Percentiles rank a stretch among this genome's conserved stretches.
Evolutionary conservation across 1,140 invertebrate species (phyloP).

Genomic region (Temnothorax nylanderi): DNA sequence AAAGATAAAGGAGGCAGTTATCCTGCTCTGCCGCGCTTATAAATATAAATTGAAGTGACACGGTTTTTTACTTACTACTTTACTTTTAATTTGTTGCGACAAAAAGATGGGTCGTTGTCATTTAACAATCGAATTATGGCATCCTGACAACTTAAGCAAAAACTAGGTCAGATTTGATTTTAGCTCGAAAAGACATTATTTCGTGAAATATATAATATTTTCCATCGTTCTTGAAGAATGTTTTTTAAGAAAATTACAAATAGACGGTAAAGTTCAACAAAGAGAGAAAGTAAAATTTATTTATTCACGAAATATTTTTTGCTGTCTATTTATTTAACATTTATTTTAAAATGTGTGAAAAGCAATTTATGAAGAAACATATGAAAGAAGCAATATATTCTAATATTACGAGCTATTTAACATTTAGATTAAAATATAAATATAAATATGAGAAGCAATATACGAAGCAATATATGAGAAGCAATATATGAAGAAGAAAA

Average conservation of each 20-base stretch:
- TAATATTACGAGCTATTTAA: neutral
- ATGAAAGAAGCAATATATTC: neutral
- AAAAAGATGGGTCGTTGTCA: neutral
- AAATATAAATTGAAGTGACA: neutral
- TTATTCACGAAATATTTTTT: neutral
- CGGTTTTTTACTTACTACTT: neutral
- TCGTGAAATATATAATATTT: neutral
- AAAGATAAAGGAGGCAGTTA: neutral
- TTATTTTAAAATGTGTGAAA: neutral
- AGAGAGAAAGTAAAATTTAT: neutral
- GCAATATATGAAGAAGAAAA: neutral
- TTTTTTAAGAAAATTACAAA: neutral
- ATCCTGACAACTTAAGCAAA: neutral
- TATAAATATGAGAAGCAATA: neutral
- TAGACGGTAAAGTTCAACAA: neutral
- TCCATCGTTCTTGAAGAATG: neutral
- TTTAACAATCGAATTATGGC: neutral
- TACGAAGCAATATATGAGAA: neutral
- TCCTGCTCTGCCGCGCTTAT: neutral
- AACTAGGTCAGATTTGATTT: neutral
- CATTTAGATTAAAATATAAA: constrained; percentile 8
- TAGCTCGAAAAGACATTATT: neutral
- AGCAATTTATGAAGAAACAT: neutral
- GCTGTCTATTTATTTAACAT: neutral
- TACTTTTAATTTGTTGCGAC: neutral